phyloP scores from a whole-genome alignment of 2,113 vertebrate genomes.

The Boleophthalmus pectinirostris region DNA sequence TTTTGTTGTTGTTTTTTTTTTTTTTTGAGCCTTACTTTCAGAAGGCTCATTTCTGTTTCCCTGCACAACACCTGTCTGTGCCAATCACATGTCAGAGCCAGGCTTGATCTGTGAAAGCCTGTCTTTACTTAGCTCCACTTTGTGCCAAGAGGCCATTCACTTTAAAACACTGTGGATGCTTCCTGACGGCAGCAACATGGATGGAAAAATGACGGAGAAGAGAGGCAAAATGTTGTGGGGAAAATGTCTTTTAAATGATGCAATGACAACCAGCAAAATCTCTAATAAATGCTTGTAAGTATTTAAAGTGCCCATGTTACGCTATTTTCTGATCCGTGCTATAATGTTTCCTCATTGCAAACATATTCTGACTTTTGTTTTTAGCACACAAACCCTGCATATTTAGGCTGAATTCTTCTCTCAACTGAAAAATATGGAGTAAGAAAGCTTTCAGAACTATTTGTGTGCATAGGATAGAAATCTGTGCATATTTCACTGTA shows the following conservation, averaged over 20 bases:
- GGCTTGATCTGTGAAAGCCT: conserved; percentile 4
- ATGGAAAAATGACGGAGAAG: background rate
- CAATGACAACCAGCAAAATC: background rate
- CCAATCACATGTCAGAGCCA: background rate
- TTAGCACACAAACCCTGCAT: too few species aligned
- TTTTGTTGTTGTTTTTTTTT: background rate
- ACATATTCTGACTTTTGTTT: too few species aligned
- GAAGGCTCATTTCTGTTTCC: background rate
- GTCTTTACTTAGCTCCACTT: conserved; percentile 8
- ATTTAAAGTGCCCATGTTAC: too few species aligned
- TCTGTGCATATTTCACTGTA: too few species aligned
- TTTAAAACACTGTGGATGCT: conserved; percentile 1
- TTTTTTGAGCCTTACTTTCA: background rate
- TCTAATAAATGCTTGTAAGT: background rate
- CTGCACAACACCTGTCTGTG: conserved; percentile 6
- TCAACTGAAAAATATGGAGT: too few species aligned
- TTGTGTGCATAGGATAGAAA: too few species aligned
- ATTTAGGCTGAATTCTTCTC: too few species aligned
- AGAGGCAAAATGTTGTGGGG: background rate
- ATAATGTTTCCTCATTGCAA: too few species aligned
- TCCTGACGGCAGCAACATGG: background rate
- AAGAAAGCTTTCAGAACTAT: too few species aligned
- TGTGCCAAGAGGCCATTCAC: conserved; percentile 4
- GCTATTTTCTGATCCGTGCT: too few species aligned
- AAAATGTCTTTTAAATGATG: background rate